Evolutionary conservation across 2,113 vertebrate species (phyloP), one percentile per base, ranked within the genome.

Genomic region (Cryptotis parvus): DNA sequence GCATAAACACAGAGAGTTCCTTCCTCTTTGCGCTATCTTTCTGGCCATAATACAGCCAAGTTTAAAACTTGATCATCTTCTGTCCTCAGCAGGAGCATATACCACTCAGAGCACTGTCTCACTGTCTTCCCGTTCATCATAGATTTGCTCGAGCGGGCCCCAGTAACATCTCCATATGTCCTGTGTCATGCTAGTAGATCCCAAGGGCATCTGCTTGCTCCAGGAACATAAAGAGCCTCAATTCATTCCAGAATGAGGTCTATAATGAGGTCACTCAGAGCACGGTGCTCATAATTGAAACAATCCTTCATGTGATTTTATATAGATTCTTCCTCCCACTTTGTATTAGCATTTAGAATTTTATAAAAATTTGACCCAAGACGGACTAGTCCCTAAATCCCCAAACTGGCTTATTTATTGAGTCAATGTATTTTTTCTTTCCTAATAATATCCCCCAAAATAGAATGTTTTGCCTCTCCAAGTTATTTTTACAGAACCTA

Each of bases 271-370:
- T n/a, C 7, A 29, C 52, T 37, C 9, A 8, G 7, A 49, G 52
- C 12, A n/a, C 18, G 65, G 20, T 6, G 52, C 0, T 63, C 31
- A 73, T 37, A 43, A 80, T 4, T 11, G 58, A 18, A 18, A 7
- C 43, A 69, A 4, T 0, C 12, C 12, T 58, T 2, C 37, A 2
- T 49, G 2, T 61, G 35, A 77, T 58, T 68, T 72, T 41, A 72
- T 70, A 11, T 1, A 73, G 0, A 77, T 49, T 8, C 14, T 3
- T 1, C 39, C 15, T 39, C 0, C 37, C 29, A 4, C 8, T 1
- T 70, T 76, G 2, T 43, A n/a, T 27, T 26, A 83, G 3, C 10
- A 31, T 63, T 86, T 58, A 49, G 33, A 72, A 35, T 29, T 10
- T 45, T 58, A 18, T 66, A 10, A 7, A 74, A 37, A 90, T 77